These are phyloP conservation scores for Felis catus DNA, from an alignment of 2,113 vertebrate genomes.

Conservation along the genomic window F.catus_Fca126_mat1.0 CM031419.1:28953001-28953500, in stretches of 20 bases:
- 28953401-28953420: background rate
- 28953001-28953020: background rate
- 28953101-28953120: background rate
- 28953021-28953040: background rate
- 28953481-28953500: slow-evolving; percentile 12
- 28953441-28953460: background rate
- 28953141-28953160: background rate
- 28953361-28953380: background rate
- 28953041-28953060: background rate
- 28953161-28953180: background rate
- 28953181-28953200: background rate
- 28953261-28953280: background rate
- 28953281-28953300: background rate
- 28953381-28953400: background rate
- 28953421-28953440: background rate
- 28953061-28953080: background rate
- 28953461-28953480: slow-evolving; percentile 29
- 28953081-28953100: background rate
- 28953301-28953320: background rate
- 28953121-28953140: background rate
- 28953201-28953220: background rate
- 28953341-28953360: background rate
- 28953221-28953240: background rate
- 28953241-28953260: background rate
- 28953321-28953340: background rate